phyloP scores from a whole-genome alignment of 2,888 invertebrate species.

The Ommatoiulus sabulosus region DNA sequence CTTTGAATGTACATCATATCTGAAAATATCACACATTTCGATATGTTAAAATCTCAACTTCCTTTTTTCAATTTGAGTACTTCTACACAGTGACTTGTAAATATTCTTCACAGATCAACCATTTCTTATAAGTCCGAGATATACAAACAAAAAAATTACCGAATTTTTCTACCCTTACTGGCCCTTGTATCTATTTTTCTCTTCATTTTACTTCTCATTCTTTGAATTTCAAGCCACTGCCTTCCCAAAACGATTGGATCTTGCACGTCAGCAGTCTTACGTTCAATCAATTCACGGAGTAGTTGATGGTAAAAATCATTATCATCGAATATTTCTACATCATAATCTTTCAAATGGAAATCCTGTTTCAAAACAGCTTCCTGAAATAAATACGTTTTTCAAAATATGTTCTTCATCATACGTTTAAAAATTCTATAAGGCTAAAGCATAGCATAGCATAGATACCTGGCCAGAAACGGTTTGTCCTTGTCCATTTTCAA shows the following conservation, averaged over 20 bases:
- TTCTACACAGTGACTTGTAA: neutral
- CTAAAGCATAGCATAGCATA: neutral
- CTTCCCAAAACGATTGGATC: constrained; percentile 86
- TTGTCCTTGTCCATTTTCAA: constrained; percentile 30
- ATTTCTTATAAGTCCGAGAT: neutral
- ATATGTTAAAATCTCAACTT: neutral
- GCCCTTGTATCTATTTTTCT: constrained; percentile 92
- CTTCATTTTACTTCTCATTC: constrained; percentile 90
- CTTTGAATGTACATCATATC: constrained; percentile 86
- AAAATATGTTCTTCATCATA: neutral
- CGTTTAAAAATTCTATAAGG: neutral
- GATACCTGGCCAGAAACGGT: constrained; percentile 34
- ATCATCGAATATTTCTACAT: constrained; percentile 92
- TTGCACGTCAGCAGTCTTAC: constrained; percentile 84
- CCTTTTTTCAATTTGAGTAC: neutral
- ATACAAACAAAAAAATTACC: constrained; percentile 63
- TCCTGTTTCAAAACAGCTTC: constrained; percentile 46
- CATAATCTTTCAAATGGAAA: constrained; percentile 70
- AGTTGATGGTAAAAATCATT: constrained; percentile 97
- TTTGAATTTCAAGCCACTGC: constrained; percentile 91
- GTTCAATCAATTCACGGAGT: constrained; percentile 90
- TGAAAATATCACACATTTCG: constrained; percentile 62
- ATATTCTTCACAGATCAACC: neutral
- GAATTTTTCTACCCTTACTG: constrained; percentile 91
- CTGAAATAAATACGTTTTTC: neutral